A percentile compares a stretch with the other conserved stretches of the same genome.
These are phyloP conservation scores for Pipra filicauda DNA, from an alignment of 2,113 vertebrate species.

Conservation along the genomic window DNA sequence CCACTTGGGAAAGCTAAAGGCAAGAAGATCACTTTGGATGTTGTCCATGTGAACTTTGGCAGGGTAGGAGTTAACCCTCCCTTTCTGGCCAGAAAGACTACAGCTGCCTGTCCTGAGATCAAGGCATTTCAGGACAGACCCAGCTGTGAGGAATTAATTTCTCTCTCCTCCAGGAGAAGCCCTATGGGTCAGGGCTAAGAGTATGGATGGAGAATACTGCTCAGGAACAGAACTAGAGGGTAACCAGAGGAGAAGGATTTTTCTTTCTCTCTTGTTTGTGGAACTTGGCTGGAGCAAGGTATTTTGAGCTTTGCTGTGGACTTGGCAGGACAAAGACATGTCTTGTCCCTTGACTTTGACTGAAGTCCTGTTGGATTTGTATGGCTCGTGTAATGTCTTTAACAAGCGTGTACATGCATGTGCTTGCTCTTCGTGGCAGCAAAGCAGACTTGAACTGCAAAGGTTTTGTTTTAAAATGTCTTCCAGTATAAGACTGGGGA, in stretches of 20 bases:
- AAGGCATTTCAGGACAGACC: conserved; percentile 50
- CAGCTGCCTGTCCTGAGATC: conserved; percentile 42
- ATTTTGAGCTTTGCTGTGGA: conserved; percentile 6
- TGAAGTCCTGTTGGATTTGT: background rate
- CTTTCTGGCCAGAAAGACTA: conserved; percentile 24
- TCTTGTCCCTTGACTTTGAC: conserved; percentile 4
- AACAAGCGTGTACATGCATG: background rate
- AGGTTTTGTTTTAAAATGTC: background rate
- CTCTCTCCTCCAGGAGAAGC: background rate
- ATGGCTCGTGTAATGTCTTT: background rate
- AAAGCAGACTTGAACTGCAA: background rate
- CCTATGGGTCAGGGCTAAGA: background rate
- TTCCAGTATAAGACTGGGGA: background rate
- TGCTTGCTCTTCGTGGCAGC: background rate
- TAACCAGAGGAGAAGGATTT: background rate
- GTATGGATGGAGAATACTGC: background rate
- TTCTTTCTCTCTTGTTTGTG: background rate
- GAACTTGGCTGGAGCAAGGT: background rate
- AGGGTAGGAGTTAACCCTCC: conserved; percentile 44
- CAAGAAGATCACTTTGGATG: conserved; percentile 24
- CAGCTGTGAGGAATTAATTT: conserved; percentile 39
- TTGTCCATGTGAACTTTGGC: conserved; percentile 39
- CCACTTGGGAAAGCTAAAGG: background rate
- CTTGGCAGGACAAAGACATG: background rate
- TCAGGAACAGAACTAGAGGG: background rate